phyloP scores from a whole-genome alignment of 2,888 invertebrate species.

The Patella caerulea region DNA sequence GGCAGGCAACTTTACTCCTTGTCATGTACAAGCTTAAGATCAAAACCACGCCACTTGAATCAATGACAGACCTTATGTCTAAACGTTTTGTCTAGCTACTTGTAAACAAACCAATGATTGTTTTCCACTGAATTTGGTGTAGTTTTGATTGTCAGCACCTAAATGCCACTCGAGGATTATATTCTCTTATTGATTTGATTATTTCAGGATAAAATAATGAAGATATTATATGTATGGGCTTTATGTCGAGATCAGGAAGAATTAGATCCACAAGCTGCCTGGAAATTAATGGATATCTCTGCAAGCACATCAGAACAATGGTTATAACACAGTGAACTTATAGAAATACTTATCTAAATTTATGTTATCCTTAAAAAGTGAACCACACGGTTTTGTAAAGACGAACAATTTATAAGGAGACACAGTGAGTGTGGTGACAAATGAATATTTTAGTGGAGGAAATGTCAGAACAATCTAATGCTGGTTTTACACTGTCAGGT shows the following conservation, averaged over 20 bases:
- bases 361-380: too few relatives aligned
- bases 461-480: too few relatives aligned
- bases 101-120: neutral
- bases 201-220: constrained; percentile 86
- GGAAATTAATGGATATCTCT: constrained; percentile 88
- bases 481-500: too few relatives aligned
- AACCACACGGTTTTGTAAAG: too few relatives aligned
- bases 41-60: too few relatives aligned
- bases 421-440: too few relatives aligned
- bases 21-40: too few relatives aligned
- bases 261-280: constrained; percentile 93
- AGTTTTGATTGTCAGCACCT: neutral
- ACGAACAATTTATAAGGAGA: too few relatives aligned
- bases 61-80: neutral
- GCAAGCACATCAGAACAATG: constrained; percentile 52
- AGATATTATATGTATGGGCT: constrained; percentile 98
- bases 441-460: too few relatives aligned
- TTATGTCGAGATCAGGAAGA: constrained; percentile 95
- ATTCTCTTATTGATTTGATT: constrained; percentile 19
- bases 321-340: constrained; percentile 39
- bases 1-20: too few relatives aligned
- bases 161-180: constrained; percentile 80
- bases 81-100: neutral
- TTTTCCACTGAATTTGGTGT: neutral
- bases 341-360: neutral